phyloP scores from a whole-genome alignment of 2,888 invertebrate genomes.

The Norana najaformis region DNA sequence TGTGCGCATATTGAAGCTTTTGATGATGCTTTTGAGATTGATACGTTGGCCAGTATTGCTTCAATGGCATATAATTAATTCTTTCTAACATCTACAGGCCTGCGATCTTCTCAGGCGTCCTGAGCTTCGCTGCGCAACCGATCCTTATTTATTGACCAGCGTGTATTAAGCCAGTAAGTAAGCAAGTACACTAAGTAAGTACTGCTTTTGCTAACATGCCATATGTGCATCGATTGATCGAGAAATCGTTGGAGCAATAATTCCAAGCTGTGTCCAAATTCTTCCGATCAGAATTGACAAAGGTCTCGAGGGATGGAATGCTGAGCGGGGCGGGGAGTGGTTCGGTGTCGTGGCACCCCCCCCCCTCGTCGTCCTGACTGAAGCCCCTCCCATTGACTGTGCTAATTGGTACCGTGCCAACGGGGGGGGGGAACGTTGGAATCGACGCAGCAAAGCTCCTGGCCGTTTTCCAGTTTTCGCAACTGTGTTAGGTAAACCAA shows the following conservation, averaged over 20 bases:
- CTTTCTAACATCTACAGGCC: too few relatives aligned
- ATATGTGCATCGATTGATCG: too few relatives aligned
- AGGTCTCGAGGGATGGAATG: conserved; percentile 1
- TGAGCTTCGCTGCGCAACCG: neutral
- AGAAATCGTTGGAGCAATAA: too few relatives aligned
- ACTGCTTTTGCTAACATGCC: too few relatives aligned
- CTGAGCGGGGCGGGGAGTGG: neutral
- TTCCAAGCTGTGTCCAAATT: neutral
- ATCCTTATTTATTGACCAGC: neutral
- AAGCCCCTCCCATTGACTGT: neutral
- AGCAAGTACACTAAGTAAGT: too few relatives aligned
- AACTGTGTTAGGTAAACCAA: neutral
- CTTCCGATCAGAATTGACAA: neutral
- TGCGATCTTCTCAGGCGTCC: neutral
- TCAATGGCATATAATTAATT: neutral
- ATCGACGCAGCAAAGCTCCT: neutral
- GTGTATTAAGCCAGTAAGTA: too few relatives aligned
- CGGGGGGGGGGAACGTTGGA: neutral
- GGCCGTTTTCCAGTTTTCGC: neutral
- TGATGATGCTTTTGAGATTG: too few relatives aligned
- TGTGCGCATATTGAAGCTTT: too few relatives aligned
- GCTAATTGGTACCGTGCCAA: neutral
- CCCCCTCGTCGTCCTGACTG: neutral
- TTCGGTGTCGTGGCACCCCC: neutral
- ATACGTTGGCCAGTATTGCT: too few relatives aligned